A percentile compares a stretch with the other conserved stretches of the same genome.
Evolutionary conservation across 2,888 invertebrate species (phyloP).

Genomic region (Globia sparganii): DNA sequence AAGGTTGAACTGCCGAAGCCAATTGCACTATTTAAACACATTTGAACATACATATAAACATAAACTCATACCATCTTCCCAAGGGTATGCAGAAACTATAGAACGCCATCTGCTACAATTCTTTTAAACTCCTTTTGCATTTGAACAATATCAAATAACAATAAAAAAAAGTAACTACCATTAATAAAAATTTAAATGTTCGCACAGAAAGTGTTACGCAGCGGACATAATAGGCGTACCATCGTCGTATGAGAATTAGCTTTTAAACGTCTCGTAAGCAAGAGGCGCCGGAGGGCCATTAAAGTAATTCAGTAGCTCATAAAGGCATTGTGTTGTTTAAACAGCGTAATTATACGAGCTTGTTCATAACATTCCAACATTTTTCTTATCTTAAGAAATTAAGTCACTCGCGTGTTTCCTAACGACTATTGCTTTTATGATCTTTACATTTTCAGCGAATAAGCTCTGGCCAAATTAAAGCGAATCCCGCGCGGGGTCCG

Average conservation of each 20-base stretch:
- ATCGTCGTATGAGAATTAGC: constrained; percentile 44
- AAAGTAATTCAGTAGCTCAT: constrained; percentile 69
- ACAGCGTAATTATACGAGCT: constrained; percentile 68
- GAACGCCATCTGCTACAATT: neutral
- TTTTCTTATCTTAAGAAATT: constrained; percentile 69
- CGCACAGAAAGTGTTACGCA: constrained; percentile 14
- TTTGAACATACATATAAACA: neutral
- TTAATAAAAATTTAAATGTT: constrained; percentile 1
- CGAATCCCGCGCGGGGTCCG: neutral
- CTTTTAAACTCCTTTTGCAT: neutral
- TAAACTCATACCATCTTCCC: neutral
- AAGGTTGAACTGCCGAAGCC: no score
- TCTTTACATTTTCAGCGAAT: constrained; percentile 30
- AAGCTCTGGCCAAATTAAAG: neutral
- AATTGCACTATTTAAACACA: no score
- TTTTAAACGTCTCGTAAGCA: constrained; percentile 52
- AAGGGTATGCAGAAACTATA: neutral
- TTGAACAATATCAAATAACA: neutral
- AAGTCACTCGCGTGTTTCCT: constrained; percentile 66
- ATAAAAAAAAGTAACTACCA: neutral
- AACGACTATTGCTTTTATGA: constrained; percentile 65
- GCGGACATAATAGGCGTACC: constrained; percentile 19
- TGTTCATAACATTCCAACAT: constrained; percentile 66
- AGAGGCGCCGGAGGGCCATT: constrained; percentile 43
- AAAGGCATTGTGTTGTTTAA: constrained; percentile 66